Percentiles rank a stretch among this genome's conserved stretches.
Evolutionary conservation across 2,113 vertebrate species (phyloP).

Genomic region (Triplophysa dalaica): DNA sequence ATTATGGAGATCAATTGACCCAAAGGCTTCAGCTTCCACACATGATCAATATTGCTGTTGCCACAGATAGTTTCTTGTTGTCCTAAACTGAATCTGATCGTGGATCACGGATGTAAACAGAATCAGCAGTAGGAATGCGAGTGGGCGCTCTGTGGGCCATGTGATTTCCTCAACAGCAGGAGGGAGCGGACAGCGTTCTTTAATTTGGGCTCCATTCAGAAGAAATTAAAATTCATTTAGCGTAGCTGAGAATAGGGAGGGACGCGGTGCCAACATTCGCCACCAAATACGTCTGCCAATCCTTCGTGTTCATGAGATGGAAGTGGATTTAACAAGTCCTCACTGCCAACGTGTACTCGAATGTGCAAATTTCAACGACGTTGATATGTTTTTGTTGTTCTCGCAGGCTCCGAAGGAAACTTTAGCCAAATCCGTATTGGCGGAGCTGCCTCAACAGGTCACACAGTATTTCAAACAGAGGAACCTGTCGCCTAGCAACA

Average conservation of each 20-base stretch:
- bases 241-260: conserved; percentile 31
- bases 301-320: not conserved
- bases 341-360: conserved; percentile 5
- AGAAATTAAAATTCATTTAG: conserved; percentile 59
- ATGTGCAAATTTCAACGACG: conserved; percentile 26
- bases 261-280: conserved; percentile 30
- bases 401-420: conserved; percentile 95
- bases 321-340: conserved; percentile 30
- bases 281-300: conserved; percentile 20
- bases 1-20: conserved; percentile 42
- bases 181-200: conserved; percentile 46
- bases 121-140: conserved; percentile 51
- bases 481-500: conserved; percentile 87
- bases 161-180: conserved; percentile 61
- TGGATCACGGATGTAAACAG: conserved; percentile 47
- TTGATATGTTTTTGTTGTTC: conserved; percentile 38
- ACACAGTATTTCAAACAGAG: conserved; percentile 97
- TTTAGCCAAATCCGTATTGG: conserved; percentile 93
- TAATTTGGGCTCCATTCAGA: conserved; percentile 45
- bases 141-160: conserved; percentile 54
- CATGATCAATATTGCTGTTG: conserved; percentile 47
- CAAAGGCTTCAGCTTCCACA: conserved; percentile 29
- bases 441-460: conserved; percentile 96
- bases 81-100: conserved; percentile 41
- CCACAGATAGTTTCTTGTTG: conserved; percentile 35